phyloP scores from a whole-genome alignment of 2,888 invertebrate genomes.

The Gnatocerus cornutus region DNA sequence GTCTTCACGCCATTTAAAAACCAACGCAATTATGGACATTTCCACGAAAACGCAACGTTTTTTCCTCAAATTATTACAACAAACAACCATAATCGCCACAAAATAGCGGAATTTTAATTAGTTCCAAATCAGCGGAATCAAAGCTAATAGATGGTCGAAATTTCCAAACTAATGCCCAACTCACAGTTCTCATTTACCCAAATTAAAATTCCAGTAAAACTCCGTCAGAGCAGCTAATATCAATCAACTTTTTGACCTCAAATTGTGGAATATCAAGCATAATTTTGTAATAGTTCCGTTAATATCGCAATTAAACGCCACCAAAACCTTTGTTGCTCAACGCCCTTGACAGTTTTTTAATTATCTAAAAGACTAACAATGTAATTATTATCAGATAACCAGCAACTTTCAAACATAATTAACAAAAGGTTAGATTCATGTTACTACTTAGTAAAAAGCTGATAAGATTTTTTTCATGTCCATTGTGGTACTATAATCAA shows the following conservation, averaged over 20 bases:
- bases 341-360: not conserved
- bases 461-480: not conserved
- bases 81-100: too few species aligned
- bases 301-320: too few species aligned
- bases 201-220: not conserved
- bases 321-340: too few species aligned
- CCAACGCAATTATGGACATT: too few species aligned
- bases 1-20: too few species aligned
- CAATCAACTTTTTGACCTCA: not conserved
- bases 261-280: too few species aligned
- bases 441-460: not conserved
- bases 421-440: constrained; percentile 6
- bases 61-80: too few species aligned
- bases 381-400: not conserved
- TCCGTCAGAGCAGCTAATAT: not conserved
- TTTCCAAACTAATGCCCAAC: not conserved
- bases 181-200: not conserved
- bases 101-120: too few species aligned
- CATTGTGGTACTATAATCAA: not conserved
- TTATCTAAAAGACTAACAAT: constrained; percentile 4
- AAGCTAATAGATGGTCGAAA: not conserved
- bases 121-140: too few species aligned
- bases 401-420: constrained; percentile 1
- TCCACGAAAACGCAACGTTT: too few species aligned
- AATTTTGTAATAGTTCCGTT: too few species aligned